Evolutionary conservation across 2,888 invertebrate species (phyloP), one percentile per base, ranked within the genome.

Genomic region (Orthosia incerta): DNA sequence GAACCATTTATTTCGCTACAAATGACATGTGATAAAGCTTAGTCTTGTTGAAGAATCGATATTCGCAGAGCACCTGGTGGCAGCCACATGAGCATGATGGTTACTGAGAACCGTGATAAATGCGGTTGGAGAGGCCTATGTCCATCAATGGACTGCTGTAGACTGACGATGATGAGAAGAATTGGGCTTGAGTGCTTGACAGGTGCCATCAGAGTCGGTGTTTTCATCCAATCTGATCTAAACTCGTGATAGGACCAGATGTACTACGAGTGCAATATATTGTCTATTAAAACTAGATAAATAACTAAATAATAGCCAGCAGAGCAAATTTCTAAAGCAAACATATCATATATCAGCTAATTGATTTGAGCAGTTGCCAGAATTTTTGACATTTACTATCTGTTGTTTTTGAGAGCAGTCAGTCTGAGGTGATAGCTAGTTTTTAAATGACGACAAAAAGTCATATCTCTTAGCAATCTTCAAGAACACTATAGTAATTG

Each of bases 321-420:
- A 31, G 20, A 55, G 4, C 20, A 70, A 4, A 51, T 48, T 11
- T 50, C 39, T 9, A 13, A 26, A 39, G 12, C 2, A 48, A 48
- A 66, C 48, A 48, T 15, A 59, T 53, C 31, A 46, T 4, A 16
- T 26, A 23, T 15, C 39, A 55, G 66, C 48, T 74, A 74, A 74
- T 66, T 60, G 60, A 75, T 60, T 75, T 74, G 74, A 74, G 53
- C 48, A 50, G 23, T 66, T 53, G 75, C 75, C 74, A 75, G 59
- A 75, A n/a, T 74, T 16, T 74, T 55, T 66, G 60, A 75, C 23
- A 66, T 66, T 53, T 60, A 4, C 31, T 18, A 39, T 53, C 39
- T 74, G 74, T 31, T 74, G n/a, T 48, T 51, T 31, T 5, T 16
- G 4, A 16, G 18, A 39, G 39, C 39, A 39, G 39, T 9, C 51